Conservation (phyloP, 2,797 vertebrate species). For the Enteromius anoplus region DNA sequence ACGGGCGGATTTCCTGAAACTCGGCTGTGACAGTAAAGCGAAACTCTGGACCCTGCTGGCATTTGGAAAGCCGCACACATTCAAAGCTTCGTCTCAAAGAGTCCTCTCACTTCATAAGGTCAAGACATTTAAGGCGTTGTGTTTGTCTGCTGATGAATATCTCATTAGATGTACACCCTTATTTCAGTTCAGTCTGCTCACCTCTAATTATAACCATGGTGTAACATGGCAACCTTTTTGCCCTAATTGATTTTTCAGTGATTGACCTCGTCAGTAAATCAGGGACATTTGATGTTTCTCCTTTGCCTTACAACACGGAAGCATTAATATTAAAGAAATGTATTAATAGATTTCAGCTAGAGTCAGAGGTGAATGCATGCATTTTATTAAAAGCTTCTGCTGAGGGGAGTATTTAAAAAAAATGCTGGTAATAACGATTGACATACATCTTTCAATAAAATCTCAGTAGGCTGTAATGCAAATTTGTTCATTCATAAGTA, state of each 20-base stretch:
- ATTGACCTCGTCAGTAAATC: conserved; percentile 45
- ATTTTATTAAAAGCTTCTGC: conserved; percentile 31
- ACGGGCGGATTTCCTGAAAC: conserved; percentile 17
- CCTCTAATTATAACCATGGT: conserved; percentile 15
- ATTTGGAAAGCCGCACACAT: not conserved
- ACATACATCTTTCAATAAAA: conserved; percentile 26
- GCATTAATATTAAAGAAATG: not conserved
- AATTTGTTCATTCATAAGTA: conserved; percentile 64
- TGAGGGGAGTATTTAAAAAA: not conserved
- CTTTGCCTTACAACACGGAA: not conserved
- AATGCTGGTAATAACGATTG: not conserved
- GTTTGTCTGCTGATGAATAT: conserved; percentile 16
- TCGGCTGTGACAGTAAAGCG: conserved; percentile 12
- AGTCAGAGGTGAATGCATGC: conserved; percentile 32
- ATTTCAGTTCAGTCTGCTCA: not conserved
- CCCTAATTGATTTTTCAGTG: conserved; percentile 46
- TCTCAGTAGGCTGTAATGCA: conserved; percentile 41
- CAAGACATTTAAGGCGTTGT: conserved; percentile 28
- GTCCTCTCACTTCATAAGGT: not conserved
- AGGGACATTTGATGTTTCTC: conserved; percentile 35
- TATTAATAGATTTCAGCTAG: conserved; percentile 12
- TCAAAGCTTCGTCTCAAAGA: not conserved
- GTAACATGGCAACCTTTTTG: conserved; percentile 35
- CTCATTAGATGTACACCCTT: conserved; percentile 5
- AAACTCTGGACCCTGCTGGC: conserved; percentile 1